Base-by-base conservation (phyloP, 2,888 invertebrate genomes). In the Tinea semifulvella region DNA sequence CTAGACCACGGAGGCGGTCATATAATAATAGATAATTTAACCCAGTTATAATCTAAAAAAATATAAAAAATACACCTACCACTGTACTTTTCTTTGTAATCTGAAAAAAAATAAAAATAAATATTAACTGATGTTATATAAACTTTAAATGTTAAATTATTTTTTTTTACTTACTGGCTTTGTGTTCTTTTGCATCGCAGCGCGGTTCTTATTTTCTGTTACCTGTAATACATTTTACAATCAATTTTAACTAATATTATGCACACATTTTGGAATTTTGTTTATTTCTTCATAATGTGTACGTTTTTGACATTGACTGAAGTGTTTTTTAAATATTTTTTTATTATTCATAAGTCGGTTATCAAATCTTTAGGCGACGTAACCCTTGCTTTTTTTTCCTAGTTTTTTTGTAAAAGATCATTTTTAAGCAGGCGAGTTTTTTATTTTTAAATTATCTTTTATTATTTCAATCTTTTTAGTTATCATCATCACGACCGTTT, bases 171-270 rank as follows among this genome's bases (percentile, higher is more conserved):
- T 68, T 48, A 70, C 70, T 11, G 61, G 53, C 46, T 57, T 59
- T 2, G 52, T 48, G 10, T 49, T 45, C 25, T 61, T 58, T 52
- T 65, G 68, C 69, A 69, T 70, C 49, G 53, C 61, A 59, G 58
- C 62, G 17, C 62, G 62, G 52, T 59, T 50, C 52, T 60, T 67
- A 54, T 47, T 60, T 50, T 63, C 61, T 2, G 22, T 40, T 40
- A 40, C 13, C 40, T 40, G 13, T 5, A 40, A 31, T 13, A 13
- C 31, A 31, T 31, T 31, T 31, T 27, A 14, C 14, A 14, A 31
- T 13, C 14, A 14, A 31, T 11, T n/a, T n/a, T 6, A 4, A 4
- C 2, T 4, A 2, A 4, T 4, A n/a, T 31, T 31, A 13, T 14
- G 14, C 2, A 14, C 14, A 14, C 31, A 31, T 31, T 13, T n/a